Percentiles rank a stretch among this genome's conserved stretches.
Conservation (phyloP, 1,140 invertebrate species). For the Triops cancriformis region DNA sequence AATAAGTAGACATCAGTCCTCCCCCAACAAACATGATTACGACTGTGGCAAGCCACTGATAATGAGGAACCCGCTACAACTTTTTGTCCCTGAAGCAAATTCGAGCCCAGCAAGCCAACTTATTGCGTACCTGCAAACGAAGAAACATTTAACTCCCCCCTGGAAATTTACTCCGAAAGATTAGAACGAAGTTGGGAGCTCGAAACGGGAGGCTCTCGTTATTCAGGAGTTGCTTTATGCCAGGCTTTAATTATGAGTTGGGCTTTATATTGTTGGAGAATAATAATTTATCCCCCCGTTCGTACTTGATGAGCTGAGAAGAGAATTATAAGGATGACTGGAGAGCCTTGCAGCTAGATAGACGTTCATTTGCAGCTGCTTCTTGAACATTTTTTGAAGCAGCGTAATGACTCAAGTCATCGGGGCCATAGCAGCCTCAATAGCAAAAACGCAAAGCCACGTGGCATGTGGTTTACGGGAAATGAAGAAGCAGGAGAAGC, state of each 20-base stretch:
- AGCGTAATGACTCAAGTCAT: neutral
- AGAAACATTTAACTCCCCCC: neutral
- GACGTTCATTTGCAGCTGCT: constrained; percentile 1
- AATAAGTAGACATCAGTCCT: neutral
- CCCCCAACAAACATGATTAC: neutral
- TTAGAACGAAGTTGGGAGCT: neutral
- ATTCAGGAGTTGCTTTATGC: neutral
- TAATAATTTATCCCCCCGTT: neutral
- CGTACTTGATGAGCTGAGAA: neutral
- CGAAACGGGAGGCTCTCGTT: neutral
- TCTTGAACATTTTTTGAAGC: neutral
- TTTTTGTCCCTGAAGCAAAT: neutral
- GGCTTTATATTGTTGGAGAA: neutral
- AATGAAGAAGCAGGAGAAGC: neutral
- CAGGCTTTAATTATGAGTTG: neutral
- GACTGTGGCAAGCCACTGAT: neutral
- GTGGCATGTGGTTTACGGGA: constrained; percentile 8
- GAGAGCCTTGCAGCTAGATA: neutral
- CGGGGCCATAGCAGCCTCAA: neutral
- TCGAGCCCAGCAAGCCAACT: neutral
- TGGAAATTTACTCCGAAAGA: neutral
- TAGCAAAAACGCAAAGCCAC: neutral
- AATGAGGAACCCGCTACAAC: neutral
- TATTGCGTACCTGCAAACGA: neutral
- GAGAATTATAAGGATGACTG: neutral